These are phyloP conservation scores for Mastomys natalensis DNA, from an alignment of 2,113 vertebrate genomes.

Conservation along the genomic window DNA sequence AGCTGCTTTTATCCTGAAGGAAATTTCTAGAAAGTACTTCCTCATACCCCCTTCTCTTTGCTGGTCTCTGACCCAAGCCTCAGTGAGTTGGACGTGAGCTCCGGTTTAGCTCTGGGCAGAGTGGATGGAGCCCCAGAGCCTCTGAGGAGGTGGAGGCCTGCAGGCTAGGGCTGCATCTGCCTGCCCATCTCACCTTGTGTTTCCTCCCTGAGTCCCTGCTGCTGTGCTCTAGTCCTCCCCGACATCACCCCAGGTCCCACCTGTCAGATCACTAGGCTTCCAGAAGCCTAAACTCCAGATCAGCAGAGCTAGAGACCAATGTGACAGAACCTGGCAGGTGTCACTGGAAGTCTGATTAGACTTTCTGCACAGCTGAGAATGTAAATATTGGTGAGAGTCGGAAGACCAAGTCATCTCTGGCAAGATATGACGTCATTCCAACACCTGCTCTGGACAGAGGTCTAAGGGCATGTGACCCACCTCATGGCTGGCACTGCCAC, in stretches of 20 bases:
- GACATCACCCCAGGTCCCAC: neutral
- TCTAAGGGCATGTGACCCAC: slow-evolving; percentile 63
- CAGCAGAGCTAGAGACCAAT: neutral
- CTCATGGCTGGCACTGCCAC: slow-evolving; percentile 76
- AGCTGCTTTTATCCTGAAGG: neutral
- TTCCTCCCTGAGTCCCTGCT: neutral
- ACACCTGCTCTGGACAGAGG: slow-evolving; percentile 83
- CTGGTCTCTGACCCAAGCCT: neutral
- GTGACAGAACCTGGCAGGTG: neutral
- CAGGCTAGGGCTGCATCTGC: neutral
- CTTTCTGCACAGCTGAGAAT: neutral
- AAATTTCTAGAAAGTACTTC: slow-evolving; percentile 28
- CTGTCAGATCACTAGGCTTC: neutral
- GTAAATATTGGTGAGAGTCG: slow-evolving; percentile 69
- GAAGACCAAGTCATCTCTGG: slow-evolving; percentile 40
- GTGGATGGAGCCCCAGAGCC: too few species aligned
- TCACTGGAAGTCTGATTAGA: slow-evolving; percentile 56
- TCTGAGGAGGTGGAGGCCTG: neutral
- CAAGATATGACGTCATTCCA: slow-evolving; percentile 79
- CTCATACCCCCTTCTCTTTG: neutral
- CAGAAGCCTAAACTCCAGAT: neutral
- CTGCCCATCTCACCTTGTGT: neutral
- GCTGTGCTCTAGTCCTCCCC: accelerated
- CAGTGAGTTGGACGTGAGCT: neutral
- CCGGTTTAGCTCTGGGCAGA: neutral